These are phyloP conservation scores for Hylomyscus alleni DNA, from an alignment of 2,797 vertebrate genomes.

Conservation along the genomic window DNA sequence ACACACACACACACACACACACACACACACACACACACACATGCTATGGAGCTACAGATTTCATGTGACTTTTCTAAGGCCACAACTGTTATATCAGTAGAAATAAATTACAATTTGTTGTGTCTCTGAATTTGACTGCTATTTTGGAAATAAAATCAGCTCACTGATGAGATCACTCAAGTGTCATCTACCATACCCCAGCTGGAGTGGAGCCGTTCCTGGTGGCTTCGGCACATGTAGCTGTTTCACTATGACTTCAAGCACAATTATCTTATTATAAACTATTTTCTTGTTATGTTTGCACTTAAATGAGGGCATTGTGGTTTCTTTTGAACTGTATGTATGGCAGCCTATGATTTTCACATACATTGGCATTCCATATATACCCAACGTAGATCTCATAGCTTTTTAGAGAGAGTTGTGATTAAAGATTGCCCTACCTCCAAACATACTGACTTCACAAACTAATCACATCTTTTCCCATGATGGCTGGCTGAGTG, in stretches of 20 bases:
- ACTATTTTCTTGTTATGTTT: neutral
- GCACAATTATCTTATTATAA: neutral
- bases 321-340: neutral
- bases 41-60: neutral
- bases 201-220: accelerated
- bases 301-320: neutral
- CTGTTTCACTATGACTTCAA: neutral
- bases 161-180: accelerated
- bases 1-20: too few relatives aligned
- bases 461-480: too few relatives aligned
- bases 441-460: neutral
- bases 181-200: accelerated
- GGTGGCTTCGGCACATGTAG: accelerated
- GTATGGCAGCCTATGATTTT: neutral
- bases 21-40: too few relatives aligned
- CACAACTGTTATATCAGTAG: neutral
- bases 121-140: neutral
- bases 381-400: neutral
- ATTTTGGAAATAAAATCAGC: neutral
- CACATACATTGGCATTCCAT: neutral
- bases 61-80: neutral
- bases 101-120: neutral
- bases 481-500: accelerated
- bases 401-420: neutral
- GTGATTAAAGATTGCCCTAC: neutral